These are phyloP conservation scores for Hirudinaria manillensis DNA, from an alignment of 2,888 invertebrate species.

Conservation along the genomic window DNA sequence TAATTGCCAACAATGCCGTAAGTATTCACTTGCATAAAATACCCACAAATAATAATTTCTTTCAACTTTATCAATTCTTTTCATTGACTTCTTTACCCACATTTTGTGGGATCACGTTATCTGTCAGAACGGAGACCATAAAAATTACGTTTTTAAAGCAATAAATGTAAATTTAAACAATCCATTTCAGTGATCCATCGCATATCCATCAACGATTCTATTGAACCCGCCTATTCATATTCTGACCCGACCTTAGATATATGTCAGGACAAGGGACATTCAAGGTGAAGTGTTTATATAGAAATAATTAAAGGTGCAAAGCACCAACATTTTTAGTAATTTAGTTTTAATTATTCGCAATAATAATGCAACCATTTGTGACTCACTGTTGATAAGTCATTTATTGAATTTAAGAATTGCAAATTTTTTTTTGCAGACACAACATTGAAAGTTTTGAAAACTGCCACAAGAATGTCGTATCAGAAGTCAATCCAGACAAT, in stretches of 20 bases:
- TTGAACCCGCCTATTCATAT: constrained; percentile 85
- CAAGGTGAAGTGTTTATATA: too few relatives aligned
- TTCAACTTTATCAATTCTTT: not conserved
- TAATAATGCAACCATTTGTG: too few relatives aligned
- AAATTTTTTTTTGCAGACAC: not conserved
- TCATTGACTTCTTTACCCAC: not conserved
- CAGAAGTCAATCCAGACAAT: constrained; percentile 12
- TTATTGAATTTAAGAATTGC: too few relatives aligned
- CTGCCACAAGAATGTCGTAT: not conserved
- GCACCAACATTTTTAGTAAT: too few relatives aligned
- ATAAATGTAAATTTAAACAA: too few relatives aligned
- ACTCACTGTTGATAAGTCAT: too few relatives aligned
- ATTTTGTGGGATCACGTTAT: too few relatives aligned
- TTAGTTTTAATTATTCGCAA: too few relatives aligned
- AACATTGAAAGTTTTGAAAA: constrained; percentile 2
- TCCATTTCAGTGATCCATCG: constrained; percentile 60
- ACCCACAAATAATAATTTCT: too few relatives aligned
- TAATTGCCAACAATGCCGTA: constrained; percentile 85
- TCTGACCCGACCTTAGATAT: constrained; percentile 90
- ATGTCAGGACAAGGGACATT: constrained; percentile 60
- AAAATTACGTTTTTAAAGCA: too few relatives aligned
- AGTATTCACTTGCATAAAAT: constrained; percentile 14
- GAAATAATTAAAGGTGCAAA: too few relatives aligned
- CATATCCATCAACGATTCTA: constrained; percentile 78
- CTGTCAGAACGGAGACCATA: too few relatives aligned